Evolutionary conservation across 2,113 vertebrate species (phyloP).

Genomic region (Zosterops borbonicus): DNA sequence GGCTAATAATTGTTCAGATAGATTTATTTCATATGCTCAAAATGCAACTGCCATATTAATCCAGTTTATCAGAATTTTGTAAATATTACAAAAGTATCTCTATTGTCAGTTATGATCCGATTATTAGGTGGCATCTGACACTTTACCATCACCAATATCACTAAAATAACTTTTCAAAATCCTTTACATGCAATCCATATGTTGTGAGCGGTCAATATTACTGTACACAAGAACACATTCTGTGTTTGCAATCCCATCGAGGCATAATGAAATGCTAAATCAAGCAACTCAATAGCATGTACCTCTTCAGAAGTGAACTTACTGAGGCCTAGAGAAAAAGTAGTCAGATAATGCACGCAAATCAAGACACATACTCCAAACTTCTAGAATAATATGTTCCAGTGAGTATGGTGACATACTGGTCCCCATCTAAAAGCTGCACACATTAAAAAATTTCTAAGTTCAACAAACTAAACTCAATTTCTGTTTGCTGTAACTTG

Average conservation of each 20-base stretch:
- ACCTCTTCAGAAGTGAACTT: background rate
- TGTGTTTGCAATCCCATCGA: background rate
- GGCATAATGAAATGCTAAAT: conserved; percentile 4
- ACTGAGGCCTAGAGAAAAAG: background rate
- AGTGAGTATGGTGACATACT: background rate
- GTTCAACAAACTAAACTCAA: background rate
- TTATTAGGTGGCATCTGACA: conserved; percentile 1
- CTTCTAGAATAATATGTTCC: background rate
- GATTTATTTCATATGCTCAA: background rate
- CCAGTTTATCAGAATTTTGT: background rate
- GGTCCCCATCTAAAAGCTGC: background rate
- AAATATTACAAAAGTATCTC: conserved; percentile 21
- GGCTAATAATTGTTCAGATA: background rate
- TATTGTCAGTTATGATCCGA: background rate
- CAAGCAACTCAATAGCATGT: background rate
- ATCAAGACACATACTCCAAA: background rate
- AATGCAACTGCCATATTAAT: conserved; percentile 13
- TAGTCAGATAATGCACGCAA: background rate
- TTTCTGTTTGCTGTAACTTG: background rate
- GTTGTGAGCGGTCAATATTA: background rate
- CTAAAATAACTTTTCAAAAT: conserved; percentile 13
- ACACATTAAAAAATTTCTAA: background rate
- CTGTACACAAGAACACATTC: background rate
- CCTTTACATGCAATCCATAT: background rate
- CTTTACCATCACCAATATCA: background rate